Base-by-base conservation (phyloP, 2,888 invertebrate genomes). In the Abrostola tripartita region DNA sequence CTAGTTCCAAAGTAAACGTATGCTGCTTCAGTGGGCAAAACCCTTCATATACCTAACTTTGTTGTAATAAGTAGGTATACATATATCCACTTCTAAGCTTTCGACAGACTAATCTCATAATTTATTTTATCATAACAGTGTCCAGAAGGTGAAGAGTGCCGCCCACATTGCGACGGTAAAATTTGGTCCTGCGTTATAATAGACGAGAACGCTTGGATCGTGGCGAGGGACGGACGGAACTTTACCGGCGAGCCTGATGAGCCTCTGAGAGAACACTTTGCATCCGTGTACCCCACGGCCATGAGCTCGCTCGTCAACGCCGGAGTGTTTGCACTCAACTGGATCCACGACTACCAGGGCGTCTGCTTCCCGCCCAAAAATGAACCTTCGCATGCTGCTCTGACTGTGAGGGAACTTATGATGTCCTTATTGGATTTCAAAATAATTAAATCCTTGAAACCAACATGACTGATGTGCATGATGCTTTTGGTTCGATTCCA, bases 271-370 rank as follows among this genome's bases (percentile, higher is more conserved):
- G 85, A 88, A 50, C 94, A 94, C 70, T 84, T 94, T 7, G 87
- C 92, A 0, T 82, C 85, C 0, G 67, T 85, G 1, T 85, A 90
- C 72, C 94, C 94, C 0, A 78, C 83, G 0, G 92, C 88, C 0
- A 93, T 94, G 94, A 79, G 83, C 0, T 89, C 90, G 0, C 78
- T 94, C 40, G 85, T 92, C 2, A 86, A 87, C 37, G 88, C 88
- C 0, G 77, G 74, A 14, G 88, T 94, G 24, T 94, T 90, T 68
- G 86, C 90, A 11, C 73, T 92, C 5, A 88, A 90, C 76, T 91
- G 92, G 91, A 81, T 94, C 24, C 92, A 94, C 55, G 94, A 94
- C 66, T 94, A 94, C 64, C 94, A 94, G 59, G 90, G 85, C 0
- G 91, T 94, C 0, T 94, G 94, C 76, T 94, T 94, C 57, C 86